These are phyloP conservation scores for Linyphia triangularis DNA, from an alignment of 2,888 invertebrate species.

Conservation along the genomic window DNA sequence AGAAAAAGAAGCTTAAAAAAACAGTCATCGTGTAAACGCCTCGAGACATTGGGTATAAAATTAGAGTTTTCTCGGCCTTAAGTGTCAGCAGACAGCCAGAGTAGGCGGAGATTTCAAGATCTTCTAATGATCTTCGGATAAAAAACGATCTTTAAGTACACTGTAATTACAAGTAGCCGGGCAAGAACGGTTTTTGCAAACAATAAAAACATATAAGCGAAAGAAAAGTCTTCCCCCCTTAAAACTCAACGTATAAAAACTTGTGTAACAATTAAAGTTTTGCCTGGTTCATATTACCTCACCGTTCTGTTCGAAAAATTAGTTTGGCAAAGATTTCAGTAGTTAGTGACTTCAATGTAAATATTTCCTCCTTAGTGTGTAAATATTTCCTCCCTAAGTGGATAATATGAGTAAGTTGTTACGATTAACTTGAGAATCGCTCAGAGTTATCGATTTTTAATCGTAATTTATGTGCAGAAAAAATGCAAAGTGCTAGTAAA, in stretches of 20 bases:
- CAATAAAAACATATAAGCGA: conserved; percentile 24
- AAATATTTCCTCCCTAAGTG: no score
- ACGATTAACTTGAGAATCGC: no score
- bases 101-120: conserved; percentile 28
- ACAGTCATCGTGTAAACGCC: conserved; percentile 5
- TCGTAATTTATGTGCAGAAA: no score
- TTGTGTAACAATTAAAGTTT: not conserved
- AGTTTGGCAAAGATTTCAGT: not conserved
- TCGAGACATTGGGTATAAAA: conserved; percentile 39
- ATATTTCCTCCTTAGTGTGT: no score
- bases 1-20: conserved; percentile 29
- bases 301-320: not conserved
- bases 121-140: conserved; percentile 44
- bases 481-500: no score
- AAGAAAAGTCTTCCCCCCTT: not conserved
- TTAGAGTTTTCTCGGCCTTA: conserved; percentile 42
- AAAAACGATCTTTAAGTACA: conserved; percentile 18
- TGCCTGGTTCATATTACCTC: not conserved
- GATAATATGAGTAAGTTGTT: no score
- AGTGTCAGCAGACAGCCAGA: conserved; percentile 29
- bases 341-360: not conserved
- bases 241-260: not conserved
- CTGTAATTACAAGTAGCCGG: conserved; percentile 30
- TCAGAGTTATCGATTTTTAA: no score
- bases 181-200: conserved; percentile 18